Conservation (phyloP, 2,888 invertebrate species). For the Nasonia oneida region DNA sequence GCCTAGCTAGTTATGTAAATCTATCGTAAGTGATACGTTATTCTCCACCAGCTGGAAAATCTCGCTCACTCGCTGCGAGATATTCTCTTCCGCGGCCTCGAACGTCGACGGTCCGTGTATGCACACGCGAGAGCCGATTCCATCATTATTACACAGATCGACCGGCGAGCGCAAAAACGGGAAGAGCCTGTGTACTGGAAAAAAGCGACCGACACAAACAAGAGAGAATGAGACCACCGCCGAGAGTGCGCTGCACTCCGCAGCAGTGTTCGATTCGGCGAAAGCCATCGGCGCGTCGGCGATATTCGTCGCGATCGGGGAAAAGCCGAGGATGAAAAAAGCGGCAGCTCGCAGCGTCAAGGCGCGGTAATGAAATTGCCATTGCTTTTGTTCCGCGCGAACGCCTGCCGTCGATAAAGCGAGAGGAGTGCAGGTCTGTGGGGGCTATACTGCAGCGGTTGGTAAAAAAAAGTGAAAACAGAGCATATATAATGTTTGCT, state of each 20-base stretch:
- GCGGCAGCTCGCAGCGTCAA: not conserved
- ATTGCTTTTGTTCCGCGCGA: conserved; percentile 58
- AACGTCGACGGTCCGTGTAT: not conserved
- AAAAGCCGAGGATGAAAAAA: conserved; percentile 7
- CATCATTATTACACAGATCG: conserved; percentile 14
- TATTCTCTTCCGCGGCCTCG: too few species aligned
- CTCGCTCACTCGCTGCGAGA: not conserved
- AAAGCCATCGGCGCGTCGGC: conserved; percentile 21
- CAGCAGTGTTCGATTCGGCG: conserved; percentile 1
- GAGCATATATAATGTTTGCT: not conserved
- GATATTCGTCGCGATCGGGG: conserved; percentile 32
- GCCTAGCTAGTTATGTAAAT: conserved; percentile 24
- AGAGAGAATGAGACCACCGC: not conserved
- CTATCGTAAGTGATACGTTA: not conserved
- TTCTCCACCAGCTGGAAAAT: not conserved
- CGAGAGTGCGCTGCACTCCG: not conserved
- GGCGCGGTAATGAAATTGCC: conserved; percentile 61
- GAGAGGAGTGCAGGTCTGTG: not conserved
- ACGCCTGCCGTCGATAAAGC: conserved; percentile 38
- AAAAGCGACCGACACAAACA: not conserved
- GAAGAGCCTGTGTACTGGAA: not conserved
- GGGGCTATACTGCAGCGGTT: not conserved
- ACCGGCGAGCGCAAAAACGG: conserved; percentile 7
- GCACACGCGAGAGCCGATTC: not conserved
- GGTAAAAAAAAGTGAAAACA: conserved; percentile 50